Percentiles rank a stretch among this genome's conserved stretches.
Evolutionary conservation across 2,888 invertebrate species (phyloP).

Genomic region (Margaritifera margaritifera): DNA sequence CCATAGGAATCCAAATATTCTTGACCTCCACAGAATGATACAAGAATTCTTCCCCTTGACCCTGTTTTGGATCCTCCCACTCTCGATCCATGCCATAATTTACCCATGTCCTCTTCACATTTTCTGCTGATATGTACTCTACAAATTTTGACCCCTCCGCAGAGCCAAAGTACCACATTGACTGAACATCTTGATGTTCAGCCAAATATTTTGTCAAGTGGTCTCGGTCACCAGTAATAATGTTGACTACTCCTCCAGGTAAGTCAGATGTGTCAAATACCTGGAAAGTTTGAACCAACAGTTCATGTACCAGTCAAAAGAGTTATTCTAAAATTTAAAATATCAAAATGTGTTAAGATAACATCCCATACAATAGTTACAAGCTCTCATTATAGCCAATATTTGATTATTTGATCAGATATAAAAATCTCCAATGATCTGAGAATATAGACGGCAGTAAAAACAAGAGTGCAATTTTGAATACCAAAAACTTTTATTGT

Average conservation of each 20-base stretch:
- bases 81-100: constrained; percentile 69
- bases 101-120: constrained; percentile 73
- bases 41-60: constrained; percentile 72
- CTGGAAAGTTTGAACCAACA: constrained; percentile 45
- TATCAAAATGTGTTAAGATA: too few relatives aligned
- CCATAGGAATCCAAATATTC: constrained; percentile 74
- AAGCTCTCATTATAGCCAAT: too few relatives aligned
- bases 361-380: too few relatives aligned
- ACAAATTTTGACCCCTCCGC: constrained; percentile 71
- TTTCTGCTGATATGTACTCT: constrained; percentile 71
- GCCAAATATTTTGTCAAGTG: constrained; percentile 71
- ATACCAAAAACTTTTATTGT: too few relatives aligned
- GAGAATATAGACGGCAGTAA: too few relatives aligned
- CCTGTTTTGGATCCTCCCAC: constrained; percentile 65
- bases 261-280: constrained; percentile 74
- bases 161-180: constrained; percentile 73
- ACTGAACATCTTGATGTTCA: constrained; percentile 72
- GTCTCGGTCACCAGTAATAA: constrained; percentile 71
- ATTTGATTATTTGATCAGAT: too few relatives aligned
- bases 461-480: too few relatives aligned
- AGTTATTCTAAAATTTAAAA: too few relatives aligned
- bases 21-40: constrained; percentile 72
- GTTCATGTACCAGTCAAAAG: too few relatives aligned
- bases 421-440: too few relatives aligned
- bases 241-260: constrained; percentile 74